phyloP scores from a whole-genome alignment of 2,113 vertebrate species.

The Ceratotherium simum region DNA sequence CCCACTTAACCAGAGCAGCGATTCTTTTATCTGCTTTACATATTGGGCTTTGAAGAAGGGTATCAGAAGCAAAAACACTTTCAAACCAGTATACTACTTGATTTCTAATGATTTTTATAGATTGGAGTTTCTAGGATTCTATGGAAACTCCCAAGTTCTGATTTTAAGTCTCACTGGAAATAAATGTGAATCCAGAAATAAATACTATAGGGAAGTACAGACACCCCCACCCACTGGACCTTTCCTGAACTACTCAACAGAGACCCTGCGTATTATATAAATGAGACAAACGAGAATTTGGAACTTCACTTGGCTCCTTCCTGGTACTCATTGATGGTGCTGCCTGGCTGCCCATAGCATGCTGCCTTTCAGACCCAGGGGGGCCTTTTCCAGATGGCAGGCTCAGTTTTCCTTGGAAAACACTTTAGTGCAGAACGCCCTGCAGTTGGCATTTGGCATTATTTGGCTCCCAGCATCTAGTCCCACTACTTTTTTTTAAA shows the following conservation, averaged over 20 bases:
- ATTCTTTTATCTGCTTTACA: neutral
- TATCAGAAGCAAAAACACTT: neutral
- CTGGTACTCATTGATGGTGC: neutral
- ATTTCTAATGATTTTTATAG: neutral
- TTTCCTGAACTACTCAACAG: neutral
- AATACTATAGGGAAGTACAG: neutral
- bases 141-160: neutral
- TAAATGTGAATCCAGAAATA: neutral
- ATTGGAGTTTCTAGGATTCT: neutral
- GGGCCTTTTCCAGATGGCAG: neutral
- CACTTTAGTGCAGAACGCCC: neutral
- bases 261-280: accelerated
- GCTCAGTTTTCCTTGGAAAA: neutral
- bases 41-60: neutral
- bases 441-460: neutral
- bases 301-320: neutral
- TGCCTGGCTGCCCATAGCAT: neutral
- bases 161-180: neutral
- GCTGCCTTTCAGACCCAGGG: neutral
- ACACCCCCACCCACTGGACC: neutral
- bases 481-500: neutral
- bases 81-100: neutral
- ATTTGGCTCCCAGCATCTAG: neutral
- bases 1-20: neutral
- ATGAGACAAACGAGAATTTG: neutral